These are phyloP conservation scores for Muntiacus muntjak DNA, from an alignment of 2,113 vertebrate species.

Conservation along the genomic window DNA sequence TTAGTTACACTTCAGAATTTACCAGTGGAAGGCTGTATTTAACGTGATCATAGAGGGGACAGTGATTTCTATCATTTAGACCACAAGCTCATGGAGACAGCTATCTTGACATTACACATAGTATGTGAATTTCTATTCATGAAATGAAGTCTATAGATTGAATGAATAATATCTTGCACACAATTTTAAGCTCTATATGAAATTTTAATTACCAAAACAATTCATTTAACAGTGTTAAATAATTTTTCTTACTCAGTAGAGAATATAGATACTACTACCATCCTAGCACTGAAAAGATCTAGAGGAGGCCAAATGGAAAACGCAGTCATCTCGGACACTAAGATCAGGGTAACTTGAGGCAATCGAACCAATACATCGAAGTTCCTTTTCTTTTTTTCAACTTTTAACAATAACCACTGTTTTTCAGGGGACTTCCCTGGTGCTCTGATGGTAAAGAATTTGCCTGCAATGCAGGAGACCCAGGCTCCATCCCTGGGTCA, in stretches of 20 bases:
- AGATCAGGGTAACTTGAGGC: neutral
- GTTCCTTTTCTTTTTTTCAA: neutral
- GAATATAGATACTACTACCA: neutral
- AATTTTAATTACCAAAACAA: neutral
- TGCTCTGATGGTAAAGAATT: neutral
- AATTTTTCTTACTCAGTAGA: neutral
- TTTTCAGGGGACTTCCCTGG: neutral
- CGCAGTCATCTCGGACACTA: neutral
- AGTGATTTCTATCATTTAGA: neutral
- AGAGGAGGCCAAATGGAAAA: neutral
- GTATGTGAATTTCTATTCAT: neutral
- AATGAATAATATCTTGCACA: neutral
- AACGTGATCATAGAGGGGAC: neutral
- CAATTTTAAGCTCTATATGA: neutral
- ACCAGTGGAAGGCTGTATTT: neutral
- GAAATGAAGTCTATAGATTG: neutral
- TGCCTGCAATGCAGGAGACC: neutral
- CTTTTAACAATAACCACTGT: neutral
- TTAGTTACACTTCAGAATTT: neutral
- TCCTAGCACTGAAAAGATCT: neutral
- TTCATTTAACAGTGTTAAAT: neutral
- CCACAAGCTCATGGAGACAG: neutral
- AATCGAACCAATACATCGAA: neutral
- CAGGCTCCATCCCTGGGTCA: neutral
- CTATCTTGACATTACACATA: neutral